Percentiles rank a stretch among this genome's conserved stretches.
Conservation (phyloP, 2,113 vertebrate species). For the Lycocorax pyrrhopterus region DNA sequence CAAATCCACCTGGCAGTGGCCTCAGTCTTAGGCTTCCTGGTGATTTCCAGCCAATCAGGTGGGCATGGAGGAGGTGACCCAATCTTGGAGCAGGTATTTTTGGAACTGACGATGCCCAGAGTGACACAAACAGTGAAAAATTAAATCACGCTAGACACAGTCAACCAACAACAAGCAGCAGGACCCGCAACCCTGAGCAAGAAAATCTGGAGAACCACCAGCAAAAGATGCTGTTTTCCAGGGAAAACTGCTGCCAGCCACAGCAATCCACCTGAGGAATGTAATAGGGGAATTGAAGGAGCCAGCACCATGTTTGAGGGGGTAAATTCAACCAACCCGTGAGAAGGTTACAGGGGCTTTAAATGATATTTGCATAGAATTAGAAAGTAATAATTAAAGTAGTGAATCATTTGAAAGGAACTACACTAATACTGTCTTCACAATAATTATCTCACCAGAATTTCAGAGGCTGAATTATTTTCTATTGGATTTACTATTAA, state of each 20-base stretch:
- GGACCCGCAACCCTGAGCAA: fast-evolving
- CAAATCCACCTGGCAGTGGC: neutral
- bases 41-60: neutral
- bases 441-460: constrained; percentile 67
- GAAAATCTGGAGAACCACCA: neutral
- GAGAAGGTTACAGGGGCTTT: neutral
- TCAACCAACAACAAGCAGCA: neutral
- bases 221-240: neutral
- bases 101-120: neutral
- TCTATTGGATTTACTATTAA: constrained; percentile 66
- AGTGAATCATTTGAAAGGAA: constrained; percentile 43
- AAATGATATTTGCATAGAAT: constrained; percentile 43
- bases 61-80: neutral
- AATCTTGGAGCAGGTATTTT: neutral
- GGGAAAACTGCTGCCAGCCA: neutral
- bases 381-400: constrained; percentile 62
- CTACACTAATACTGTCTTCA: constrained; percentile 37
- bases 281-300: neutral
- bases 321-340: neutral
- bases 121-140: neutral
- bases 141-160: fast-evolving
- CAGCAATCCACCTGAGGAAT: neutral
- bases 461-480: constrained; percentile 62
- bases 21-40: neutral
- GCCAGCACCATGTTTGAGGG: neutral